phyloP scores from a whole-genome alignment of 2,888 invertebrate species.

The Halocaridina rubra region DNA sequence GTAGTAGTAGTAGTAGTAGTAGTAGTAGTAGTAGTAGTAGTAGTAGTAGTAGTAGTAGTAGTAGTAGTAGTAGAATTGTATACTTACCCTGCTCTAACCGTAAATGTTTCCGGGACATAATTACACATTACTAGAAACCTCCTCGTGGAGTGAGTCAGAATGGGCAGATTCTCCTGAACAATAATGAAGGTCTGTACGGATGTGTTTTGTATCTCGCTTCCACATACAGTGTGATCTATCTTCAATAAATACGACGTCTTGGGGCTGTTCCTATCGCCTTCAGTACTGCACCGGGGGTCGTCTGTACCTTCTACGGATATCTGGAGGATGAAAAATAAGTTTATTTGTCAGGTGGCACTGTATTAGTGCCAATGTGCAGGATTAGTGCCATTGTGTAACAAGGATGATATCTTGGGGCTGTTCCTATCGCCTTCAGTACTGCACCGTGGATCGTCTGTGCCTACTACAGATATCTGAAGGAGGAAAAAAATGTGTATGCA shows the following conservation, averaged over 20 bases:
- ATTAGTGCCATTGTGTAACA: too few relatives aligned
- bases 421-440: slow-evolving; percentile 78
- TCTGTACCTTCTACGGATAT: slow-evolving; percentile 61
- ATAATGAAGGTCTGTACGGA: slow-evolving; percentile 76
- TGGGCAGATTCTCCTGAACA: slow-evolving; percentile 85
- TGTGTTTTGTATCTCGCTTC: slow-evolving; percentile 74
- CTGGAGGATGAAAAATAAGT: not conserved
- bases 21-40: too few relatives aligned
- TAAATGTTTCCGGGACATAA: slow-evolving; percentile 84
- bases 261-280: slow-evolving; percentile 79
- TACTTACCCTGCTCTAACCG: slow-evolving; percentile 79
- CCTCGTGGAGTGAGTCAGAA: slow-evolving; percentile 83
- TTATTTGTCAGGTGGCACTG: not conserved
- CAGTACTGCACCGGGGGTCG: slow-evolving; percentile 77
- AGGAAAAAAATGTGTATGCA: not conserved
- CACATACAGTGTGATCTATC: slow-evolving; percentile 79
- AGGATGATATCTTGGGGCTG: too few relatives aligned
- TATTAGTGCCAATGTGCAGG: not conserved
- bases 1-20: too few relatives aligned
- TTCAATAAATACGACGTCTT: slow-evolving; percentile 80
- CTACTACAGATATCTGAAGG: slow-evolving; percentile 44
- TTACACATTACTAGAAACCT: slow-evolving; percentile 84
- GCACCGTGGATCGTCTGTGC: slow-evolving; percentile 72
- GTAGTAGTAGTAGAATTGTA: too few relatives aligned
- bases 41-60: too few relatives aligned